Conservation (phyloP, 2,888 invertebrate genomes). For the Stenodera caucasica region DNA sequence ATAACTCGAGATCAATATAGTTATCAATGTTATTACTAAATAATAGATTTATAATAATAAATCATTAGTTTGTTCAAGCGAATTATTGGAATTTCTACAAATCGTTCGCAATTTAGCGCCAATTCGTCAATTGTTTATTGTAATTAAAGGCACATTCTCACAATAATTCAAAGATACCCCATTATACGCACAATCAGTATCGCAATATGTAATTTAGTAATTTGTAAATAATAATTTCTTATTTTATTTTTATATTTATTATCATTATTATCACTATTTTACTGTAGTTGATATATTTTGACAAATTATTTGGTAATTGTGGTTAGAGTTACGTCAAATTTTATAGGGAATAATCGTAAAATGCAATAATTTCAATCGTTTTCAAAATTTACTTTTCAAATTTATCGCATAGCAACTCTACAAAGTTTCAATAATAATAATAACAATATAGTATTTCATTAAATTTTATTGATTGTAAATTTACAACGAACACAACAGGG, state of each 20-base stretch:
- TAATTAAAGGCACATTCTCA: neutral
- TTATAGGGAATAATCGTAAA: neutral
- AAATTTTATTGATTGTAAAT: neutral
- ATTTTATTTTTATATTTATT: too few relatives aligned
- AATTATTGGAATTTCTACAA: neutral
- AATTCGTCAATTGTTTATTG: slow-evolving; percentile 4
- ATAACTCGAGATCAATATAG: too few relatives aligned
- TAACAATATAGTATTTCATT: neutral
- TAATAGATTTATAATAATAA: neutral
- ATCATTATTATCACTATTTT: too few relatives aligned
- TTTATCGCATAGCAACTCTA: neutral
- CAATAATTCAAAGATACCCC: neutral
- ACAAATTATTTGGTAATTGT: neutral
- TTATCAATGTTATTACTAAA: too few relatives aligned
- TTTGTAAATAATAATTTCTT: too few relatives aligned
- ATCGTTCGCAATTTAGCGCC: neutral
- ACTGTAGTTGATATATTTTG: neutral
- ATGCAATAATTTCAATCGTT: neutral
- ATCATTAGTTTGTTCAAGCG: neutral
- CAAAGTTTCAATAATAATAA: neutral
- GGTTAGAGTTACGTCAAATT: neutral
- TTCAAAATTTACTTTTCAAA: neutral
- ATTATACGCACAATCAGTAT: neutral
- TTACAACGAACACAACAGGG: neutral
- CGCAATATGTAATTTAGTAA: neutral